Conservation (phyloP, 2,888 invertebrate species). For the Ochlodes sylvanus region DNA sequence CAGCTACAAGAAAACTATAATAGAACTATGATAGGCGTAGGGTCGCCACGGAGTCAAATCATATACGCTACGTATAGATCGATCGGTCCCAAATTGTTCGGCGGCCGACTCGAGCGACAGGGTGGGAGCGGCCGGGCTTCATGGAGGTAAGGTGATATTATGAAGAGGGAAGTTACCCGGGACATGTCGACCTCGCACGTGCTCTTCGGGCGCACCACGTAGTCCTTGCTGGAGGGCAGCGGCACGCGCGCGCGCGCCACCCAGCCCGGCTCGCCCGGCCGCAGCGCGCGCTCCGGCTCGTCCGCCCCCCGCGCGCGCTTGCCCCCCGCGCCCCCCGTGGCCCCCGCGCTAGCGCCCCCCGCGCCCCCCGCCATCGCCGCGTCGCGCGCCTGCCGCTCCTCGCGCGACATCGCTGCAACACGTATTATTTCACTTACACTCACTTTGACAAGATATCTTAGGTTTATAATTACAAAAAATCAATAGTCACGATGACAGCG, state of each 20-base stretch:
- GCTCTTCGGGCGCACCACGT: conserved; percentile 97
- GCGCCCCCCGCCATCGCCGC: conserved; percentile 89
- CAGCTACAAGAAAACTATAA: too few relatives aligned
- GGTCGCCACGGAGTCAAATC: too few relatives aligned
- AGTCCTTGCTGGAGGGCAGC: conserved; percentile 97
- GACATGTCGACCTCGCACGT: conserved; percentile 94
- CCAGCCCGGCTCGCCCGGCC: conserved; percentile 98
- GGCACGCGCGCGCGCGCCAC: conserved; percentile 97
- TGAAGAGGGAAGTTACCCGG: conserved; percentile 79
- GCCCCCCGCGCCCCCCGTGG: conserved; percentile 87
- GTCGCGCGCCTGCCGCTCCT: conserved; percentile 97
- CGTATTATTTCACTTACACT: too few relatives aligned
- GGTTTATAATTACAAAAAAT: too few relatives aligned
- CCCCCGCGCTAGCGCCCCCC: conserved; percentile 76
- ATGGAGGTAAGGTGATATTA: too few relatives aligned
- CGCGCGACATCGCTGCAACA: conserved; percentile 91
- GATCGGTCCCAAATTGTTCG: too few relatives aligned
- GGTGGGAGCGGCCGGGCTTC: too few relatives aligned
- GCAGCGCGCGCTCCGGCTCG: conserved; percentile 80
- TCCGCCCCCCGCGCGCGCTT: conserved; percentile 64
- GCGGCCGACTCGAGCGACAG: too few relatives aligned
- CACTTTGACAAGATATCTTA: too few relatives aligned
- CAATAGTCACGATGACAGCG: too few relatives aligned
- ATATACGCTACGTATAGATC: too few relatives aligned
- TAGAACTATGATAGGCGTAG: too few relatives aligned